Conservation (phyloP, 2,113 vertebrate genomes). For the Syrrhaptes paradoxus region DNA sequence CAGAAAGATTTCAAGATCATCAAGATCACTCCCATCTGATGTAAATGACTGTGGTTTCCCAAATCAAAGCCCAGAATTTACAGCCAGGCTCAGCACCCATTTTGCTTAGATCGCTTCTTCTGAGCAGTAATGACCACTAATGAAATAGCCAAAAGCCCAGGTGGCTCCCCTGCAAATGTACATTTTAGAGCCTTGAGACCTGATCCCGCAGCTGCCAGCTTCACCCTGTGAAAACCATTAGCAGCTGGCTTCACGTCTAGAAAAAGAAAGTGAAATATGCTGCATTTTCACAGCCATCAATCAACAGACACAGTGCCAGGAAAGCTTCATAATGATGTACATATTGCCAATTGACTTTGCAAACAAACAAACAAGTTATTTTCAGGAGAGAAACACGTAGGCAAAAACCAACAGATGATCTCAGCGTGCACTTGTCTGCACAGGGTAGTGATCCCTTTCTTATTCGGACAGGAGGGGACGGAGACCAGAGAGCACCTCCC, state of each 20-base stretch:
- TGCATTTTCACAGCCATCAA: conserved; percentile 56
- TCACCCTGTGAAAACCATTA: conserved; percentile 45
- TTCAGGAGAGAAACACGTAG: neutral
- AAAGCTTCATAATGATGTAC: conserved; percentile 43
- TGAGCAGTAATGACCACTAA: neutral
- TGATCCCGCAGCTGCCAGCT: conserved; percentile 48
- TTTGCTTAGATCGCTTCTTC: neutral
- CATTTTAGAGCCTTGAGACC: neutral
- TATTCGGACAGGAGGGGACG: fast-evolving
- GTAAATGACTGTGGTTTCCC: neutral
- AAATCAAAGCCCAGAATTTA: neutral
- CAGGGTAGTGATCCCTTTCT: neutral
- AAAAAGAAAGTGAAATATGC: conserved; percentile 54
- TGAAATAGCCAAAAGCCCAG: conserved; percentile 26
- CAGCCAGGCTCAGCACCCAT: neutral
- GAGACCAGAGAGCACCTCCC: neutral
- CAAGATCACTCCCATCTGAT: neutral
- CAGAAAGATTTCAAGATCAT: neutral
- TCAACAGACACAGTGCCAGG: conserved; percentile 32
- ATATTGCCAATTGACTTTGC: neutral
- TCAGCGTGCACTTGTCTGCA: fast-evolving
- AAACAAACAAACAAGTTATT: neutral
- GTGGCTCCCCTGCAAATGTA: neutral
- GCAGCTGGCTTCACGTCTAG: conserved; percentile 40
- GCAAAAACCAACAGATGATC: neutral